Evolutionary conservation across 1,140 invertebrate genomes (phyloP).

Genomic region (Drosophila teissieri): DNA sequence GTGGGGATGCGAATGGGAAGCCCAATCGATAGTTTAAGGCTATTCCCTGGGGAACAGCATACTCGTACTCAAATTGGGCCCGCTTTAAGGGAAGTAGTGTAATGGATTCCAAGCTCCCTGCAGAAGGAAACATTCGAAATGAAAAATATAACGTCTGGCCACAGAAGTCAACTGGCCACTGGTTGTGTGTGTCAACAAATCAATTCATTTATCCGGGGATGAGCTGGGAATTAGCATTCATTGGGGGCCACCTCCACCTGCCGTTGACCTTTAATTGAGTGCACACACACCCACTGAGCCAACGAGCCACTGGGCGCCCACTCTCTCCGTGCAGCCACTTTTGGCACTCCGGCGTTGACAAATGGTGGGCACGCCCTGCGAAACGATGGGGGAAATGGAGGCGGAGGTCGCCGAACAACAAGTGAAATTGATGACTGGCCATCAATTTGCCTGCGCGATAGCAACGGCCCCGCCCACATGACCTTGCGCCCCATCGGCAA

Average conservation of each 20-base stretch:
- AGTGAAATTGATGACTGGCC: conserved; percentile 81
- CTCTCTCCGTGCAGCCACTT: conserved; percentile 2
- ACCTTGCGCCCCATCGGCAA: conserved; percentile 37
- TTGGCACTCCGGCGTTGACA: conserved; percentile 54
- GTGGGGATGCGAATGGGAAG: not conserved
- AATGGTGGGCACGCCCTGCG: conserved; percentile 48
- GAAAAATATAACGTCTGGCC: too few relatives aligned
- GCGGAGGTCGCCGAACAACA: conserved; percentile 45
- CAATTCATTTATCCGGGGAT: conserved; percentile 22
- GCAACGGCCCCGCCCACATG: conserved; percentile 45
- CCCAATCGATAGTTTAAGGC: conserved; percentile 5
- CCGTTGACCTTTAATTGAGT: conserved; percentile 65
- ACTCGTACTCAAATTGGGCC: conserved; percentile 8
- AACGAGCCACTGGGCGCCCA: not conserved
- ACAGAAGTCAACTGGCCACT: conserved; percentile 5
- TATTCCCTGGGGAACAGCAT: not conserved
- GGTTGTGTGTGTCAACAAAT: conserved; percentile 22
- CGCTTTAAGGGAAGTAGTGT: not conserved
- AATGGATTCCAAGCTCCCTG: not conserved
- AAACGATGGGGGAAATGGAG: not conserved
- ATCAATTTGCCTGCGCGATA: conserved; percentile 79
- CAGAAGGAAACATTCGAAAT: not conserved
- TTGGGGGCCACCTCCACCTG: conserved; percentile 24
- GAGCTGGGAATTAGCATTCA: conserved; percentile 47
- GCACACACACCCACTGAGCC: conserved; percentile 37